Evolutionary conservation across 2,888 invertebrate species (phyloP).

Genomic region (Lingula anatina): DNA sequence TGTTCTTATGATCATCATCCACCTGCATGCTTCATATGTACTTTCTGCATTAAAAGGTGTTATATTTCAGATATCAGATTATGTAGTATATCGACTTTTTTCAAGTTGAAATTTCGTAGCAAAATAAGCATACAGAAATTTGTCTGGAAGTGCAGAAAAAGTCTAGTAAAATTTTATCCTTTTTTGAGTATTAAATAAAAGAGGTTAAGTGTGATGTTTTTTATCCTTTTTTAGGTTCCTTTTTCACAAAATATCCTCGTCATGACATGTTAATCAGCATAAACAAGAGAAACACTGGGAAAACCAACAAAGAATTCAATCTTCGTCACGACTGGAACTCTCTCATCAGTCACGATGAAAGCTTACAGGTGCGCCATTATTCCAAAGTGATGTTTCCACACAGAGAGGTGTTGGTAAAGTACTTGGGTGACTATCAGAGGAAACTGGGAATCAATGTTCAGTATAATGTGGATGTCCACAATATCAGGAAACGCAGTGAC

Average conservation of each 20-base stretch:
- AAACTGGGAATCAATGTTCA: slow-evolving; percentile 44
- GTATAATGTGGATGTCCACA: slow-evolving; percentile 42
- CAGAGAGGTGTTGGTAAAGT: slow-evolving; percentile 38
- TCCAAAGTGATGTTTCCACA: slow-evolving; percentile 39
- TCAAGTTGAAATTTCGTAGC: no score
- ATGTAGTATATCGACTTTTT: no score
- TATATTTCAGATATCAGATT: no score
- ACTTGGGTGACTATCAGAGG: slow-evolving; percentile 44
- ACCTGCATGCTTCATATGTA: no score
- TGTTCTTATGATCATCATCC: no score
- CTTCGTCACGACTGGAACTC: slow-evolving; percentile 54
- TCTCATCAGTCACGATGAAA: slow-evolving; percentile 42
- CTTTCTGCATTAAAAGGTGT: no score
- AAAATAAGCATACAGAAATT: no score
- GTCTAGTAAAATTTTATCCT: no score
- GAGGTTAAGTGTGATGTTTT: no score
- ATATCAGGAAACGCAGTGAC: slow-evolving; percentile 23
- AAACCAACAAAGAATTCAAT: slow-evolving; percentile 50
- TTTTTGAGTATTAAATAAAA: no score
- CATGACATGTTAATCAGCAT: slow-evolving; percentile 53
- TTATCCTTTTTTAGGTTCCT: slow-evolving; percentile 36
- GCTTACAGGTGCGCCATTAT: slow-evolving; percentile 24
- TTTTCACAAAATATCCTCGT: slow-evolving; percentile 47
- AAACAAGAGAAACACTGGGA: slow-evolving; percentile 51
- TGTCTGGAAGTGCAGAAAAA: no score